phyloP scores from a whole-genome alignment of 2,113 vertebrate genomes.

The Ornithorhynchus anatinus region DNA sequence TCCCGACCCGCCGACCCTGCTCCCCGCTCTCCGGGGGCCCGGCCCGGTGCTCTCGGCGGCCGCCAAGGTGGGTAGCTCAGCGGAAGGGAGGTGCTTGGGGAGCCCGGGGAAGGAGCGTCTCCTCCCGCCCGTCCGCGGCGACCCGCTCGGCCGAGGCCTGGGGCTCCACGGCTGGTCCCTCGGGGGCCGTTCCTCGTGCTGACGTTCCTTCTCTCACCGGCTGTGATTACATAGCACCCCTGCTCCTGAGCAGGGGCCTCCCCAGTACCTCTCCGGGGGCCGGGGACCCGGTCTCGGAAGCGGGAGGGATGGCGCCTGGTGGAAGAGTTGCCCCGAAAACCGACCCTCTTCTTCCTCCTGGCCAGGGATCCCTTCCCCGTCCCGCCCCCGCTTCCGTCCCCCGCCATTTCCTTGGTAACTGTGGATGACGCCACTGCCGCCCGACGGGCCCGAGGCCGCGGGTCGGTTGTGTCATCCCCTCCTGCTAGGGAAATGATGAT shows the following conservation, averaged over 20 bases:
- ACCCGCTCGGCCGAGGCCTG: background rate
- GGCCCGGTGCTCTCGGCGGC: too few species aligned
- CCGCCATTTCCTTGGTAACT: background rate
- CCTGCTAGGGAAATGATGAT: too few species aligned
- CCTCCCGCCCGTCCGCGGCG: too few species aligned
- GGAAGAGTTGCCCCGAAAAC: background rate
- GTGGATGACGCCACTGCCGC: slow-evolving; percentile 6
- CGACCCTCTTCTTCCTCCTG: background rate
- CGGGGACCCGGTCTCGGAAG: too few species aligned
- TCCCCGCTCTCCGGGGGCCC: too few species aligned
- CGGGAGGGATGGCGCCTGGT: too few species aligned
- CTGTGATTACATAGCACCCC: too few species aligned
- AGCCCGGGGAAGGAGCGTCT: too few species aligned
- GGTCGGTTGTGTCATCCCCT: background rate
- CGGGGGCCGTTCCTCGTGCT: background rate
- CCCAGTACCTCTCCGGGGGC: background rate
- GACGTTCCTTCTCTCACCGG: background rate
- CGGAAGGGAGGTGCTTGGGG: too few species aligned
- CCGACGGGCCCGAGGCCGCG: background rate
- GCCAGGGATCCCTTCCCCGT: background rate
- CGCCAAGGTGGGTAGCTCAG: too few species aligned
- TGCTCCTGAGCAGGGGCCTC: background rate
- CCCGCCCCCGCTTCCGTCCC: background rate
- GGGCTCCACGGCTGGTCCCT: background rate
- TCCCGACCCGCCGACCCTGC: too few species aligned